Percentiles rank a stretch among this genome's conserved stretches.
Evolutionary conservation across 2,888 invertebrate genomes (phyloP).

Genomic region (Ptychoptera contaminata): DNA sequence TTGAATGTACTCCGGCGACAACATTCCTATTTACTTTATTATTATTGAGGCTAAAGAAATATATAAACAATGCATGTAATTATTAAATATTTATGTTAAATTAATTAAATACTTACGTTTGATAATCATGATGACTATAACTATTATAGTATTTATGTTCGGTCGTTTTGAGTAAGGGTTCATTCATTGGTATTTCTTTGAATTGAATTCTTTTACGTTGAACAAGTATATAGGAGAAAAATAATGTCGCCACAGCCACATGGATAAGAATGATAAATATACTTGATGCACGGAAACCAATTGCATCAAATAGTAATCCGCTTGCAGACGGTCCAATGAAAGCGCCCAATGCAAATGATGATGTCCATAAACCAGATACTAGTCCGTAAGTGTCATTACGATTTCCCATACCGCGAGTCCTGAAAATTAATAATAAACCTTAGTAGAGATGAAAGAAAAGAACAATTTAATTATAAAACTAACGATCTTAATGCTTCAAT

Average conservation of each 20-base stretch:
- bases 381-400: conserved; percentile 78
- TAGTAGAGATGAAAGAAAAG: not conserved
- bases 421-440: conserved; percentile 21
- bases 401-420: conserved; percentile 61
- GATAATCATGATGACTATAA: too few species aligned
- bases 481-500: conserved; percentile 66
- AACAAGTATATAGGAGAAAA: not conserved
- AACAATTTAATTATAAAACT: conserved; percentile 43
- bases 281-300: conserved; percentile 55
- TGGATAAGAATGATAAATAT: conserved; percentile 54
- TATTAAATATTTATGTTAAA: too few species aligned
- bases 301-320: conserved; percentile 55
- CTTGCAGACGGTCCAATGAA: conserved; percentile 67
- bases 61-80: not conserved
- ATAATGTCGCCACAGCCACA: conserved; percentile 21
- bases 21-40: too few species aligned
- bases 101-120: too few species aligned
- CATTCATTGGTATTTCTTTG: not conserved
- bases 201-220: not conserved
- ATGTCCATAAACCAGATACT: conserved; percentile 82
- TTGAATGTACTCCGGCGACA: too few species aligned
- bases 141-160: not conserved
- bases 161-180: not conserved
- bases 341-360: conserved; percentile 75
- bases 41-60: conserved; percentile 1